Conservation (phyloP, 1,140 invertebrate genomes). For the Plutomurus gul region DNA sequence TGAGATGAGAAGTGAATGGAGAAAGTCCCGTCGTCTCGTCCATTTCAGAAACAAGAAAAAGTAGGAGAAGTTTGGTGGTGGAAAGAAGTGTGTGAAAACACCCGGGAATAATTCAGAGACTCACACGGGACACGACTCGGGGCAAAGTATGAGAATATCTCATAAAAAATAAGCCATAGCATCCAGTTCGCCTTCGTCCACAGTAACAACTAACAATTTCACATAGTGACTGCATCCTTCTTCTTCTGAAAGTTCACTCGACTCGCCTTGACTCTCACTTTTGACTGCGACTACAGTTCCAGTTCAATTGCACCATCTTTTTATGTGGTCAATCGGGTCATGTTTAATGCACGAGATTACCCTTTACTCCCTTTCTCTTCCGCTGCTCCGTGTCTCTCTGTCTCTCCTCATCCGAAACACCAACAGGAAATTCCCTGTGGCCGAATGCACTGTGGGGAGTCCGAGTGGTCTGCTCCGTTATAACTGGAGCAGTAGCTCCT, state of each 20-base stretch:
- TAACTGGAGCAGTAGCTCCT: no score
- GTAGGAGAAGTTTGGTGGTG: neutral
- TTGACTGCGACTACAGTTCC: slow-evolving; percentile 26
- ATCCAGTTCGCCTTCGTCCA: neutral
- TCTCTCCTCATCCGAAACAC: neutral
- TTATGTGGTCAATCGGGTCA: slow-evolving; percentile 53
- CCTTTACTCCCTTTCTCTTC: slow-evolving; percentile 35
- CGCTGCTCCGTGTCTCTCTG: neutral
- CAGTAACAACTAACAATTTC: neutral
- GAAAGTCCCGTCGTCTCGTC: neutral
- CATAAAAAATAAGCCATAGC: slow-evolving; percentile 50
- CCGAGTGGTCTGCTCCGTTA: no score
- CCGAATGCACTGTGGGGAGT: neutral
- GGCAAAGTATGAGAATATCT: slow-evolving; percentile 23
- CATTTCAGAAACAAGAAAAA: neutral
- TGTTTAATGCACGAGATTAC: slow-evolving; percentile 53
- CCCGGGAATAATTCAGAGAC: slow-evolving; percentile 47
- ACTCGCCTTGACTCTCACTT: neutral
- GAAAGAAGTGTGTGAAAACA: slow-evolving; percentile 34
- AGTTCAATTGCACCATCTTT: slow-evolving; percentile 41
- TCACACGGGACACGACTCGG: slow-evolving; percentile 30
- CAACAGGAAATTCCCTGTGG: neutral
- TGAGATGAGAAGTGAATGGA: neutral
- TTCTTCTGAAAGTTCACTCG: neutral
- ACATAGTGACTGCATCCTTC: neutral